Evolutionary conservation across 2,113 vertebrate genomes (phyloP), one percentile per base, ranked within the genome.

Genomic region (Esox niger): DNA sequence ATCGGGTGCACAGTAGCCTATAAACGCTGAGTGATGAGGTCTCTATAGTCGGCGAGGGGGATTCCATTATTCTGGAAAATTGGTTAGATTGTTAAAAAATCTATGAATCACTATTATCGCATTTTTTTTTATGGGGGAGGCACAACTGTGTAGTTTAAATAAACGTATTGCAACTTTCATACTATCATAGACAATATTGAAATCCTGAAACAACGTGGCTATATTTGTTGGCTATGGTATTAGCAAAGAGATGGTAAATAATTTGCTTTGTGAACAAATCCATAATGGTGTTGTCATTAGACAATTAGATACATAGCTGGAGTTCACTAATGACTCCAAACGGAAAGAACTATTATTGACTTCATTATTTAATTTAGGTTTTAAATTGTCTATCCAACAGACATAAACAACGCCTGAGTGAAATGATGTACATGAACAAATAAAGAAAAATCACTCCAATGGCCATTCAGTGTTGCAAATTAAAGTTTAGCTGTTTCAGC

Each of bases 21-120:
- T 81, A 82, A 90, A 65, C 86, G 83, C 88, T 86, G 86, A 87
- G 79, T 82, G 83, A 87, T 89, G 85, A 84, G 84, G 79, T 86
- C 86, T 84, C 73, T 76, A 56, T 70, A 85, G 80, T 81, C 79
- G 79, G 67, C 64, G 68, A 56, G 69, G 67, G 70, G 73, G 30
- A 64, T 27, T 47, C 76, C 74, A 83, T 77, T 78, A 38, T 43
- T 43, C 79, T 33, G 63, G 85, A 77, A 79, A 77, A 85, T 82
- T 80, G 77, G 75, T 81, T 82, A 82, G 85, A 86, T 84, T 83
- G 78, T 71, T n/a, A n/a, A n/a, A n/a, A 43, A 84, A 85, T 86
- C 85, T 85, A 80, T 87, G 85, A 88, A 79, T 88, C 88, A 87
- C 81, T 80, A 76, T 69, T 30, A 56, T 83, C 82, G 78, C n/a